A percentile compares a stretch with the other conserved stretches of the same genome.
phyloP scores from a whole-genome alignment of 2,797 vertebrate genomes.

The Lacerta viridis region DNA sequence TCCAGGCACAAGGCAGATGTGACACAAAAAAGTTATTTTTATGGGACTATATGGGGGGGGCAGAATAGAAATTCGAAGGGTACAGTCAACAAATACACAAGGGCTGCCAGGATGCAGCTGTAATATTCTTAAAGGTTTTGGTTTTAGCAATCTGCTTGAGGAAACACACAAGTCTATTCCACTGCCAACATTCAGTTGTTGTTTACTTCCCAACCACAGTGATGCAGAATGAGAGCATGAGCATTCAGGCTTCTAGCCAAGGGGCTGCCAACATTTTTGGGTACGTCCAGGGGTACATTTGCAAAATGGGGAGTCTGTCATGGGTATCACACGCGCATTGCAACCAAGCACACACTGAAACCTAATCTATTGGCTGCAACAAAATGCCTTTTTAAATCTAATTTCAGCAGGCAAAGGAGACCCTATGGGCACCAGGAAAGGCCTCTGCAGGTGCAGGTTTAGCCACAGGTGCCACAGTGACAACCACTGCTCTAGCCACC shows the following conservation, averaged over 20 bases:
- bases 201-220: constrained; percentile 4
- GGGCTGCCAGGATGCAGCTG: not conserved
- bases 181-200: not conserved
- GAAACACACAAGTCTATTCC: not conserved
- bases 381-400: no score
- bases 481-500: not conserved
- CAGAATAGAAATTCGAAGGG: not conserved
- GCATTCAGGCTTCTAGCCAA: not conserved
- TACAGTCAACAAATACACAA: not conserved
- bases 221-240: not conserved
- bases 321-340: no score
- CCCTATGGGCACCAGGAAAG: no score
- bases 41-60: not conserved
- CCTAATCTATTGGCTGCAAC: no score
- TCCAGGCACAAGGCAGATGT: not conserved
- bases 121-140: not conserved
- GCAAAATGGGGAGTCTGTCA: no score
- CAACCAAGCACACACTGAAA: no score
- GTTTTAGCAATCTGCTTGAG: not conserved
- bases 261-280: not conserved
- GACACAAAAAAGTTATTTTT: not conserved
- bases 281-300: no score
- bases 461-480: no score
- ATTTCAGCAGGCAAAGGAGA: no score
- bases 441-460: no score